A percentile compares a stretch with the other conserved stretches of the same genome.
phyloP scores from a whole-genome alignment of 2,888 invertebrate species.

The Trichopria drosophilae region DNA sequence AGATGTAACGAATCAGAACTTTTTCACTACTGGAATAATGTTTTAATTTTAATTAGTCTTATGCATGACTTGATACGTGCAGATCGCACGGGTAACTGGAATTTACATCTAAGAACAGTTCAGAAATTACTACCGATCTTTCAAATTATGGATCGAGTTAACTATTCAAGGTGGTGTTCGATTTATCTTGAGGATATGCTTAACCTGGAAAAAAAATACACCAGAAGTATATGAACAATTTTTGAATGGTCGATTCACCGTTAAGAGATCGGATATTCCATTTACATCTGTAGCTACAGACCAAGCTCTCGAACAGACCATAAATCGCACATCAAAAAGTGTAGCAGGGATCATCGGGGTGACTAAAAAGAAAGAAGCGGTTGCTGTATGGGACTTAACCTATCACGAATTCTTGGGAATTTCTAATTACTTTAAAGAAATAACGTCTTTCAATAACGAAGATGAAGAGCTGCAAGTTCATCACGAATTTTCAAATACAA shows the following conservation, averaged over 20 bases:
- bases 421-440: conserved; percentile 1
- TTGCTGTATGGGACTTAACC: conserved; percentile 6
- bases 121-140: conserved; percentile 14
- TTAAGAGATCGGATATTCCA: conserved; percentile 10
- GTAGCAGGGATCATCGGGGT: conserved; percentile 14
- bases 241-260: not conserved
- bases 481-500: conserved; percentile 4
- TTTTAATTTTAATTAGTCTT: not conserved
- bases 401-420: conserved; percentile 3
- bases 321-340: conserved; percentile 17
- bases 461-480: conserved; percentile 4
- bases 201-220: not conserved
- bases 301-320: conserved; percentile 24
- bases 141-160: conserved; percentile 12
- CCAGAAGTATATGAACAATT: not conserved
- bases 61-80: not conserved
- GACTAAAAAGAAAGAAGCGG: conserved; percentile 12
- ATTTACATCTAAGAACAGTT: not conserved
- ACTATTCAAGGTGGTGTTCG: conserved; percentile 15
- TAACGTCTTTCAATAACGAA: not conserved
- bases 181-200: conserved; percentile 15
- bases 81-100: not conserved
- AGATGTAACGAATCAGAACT: conserved; percentile 8
- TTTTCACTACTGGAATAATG: conserved; percentile 4
- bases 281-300: conserved; percentile 18